These are phyloP conservation scores for Pseudomyrmex cubaensis DNA, from an alignment of 1,140 invertebrate genomes.

Conservation along the genomic window DNA sequence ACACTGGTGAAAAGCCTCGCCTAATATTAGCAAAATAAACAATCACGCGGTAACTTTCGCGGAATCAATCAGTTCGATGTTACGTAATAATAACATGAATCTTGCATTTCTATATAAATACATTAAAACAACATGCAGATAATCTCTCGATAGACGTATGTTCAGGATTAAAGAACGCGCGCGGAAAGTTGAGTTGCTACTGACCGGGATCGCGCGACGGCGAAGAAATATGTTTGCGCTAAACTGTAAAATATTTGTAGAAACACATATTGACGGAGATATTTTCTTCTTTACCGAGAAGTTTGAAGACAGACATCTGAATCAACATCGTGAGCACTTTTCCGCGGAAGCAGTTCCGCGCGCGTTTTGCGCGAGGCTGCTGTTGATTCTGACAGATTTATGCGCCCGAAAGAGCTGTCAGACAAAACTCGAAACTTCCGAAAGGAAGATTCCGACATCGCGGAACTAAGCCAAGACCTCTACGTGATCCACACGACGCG, in stretches of 20 bases:
- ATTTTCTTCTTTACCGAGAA: slow-evolving; percentile 51
- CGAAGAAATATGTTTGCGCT: slow-evolving; percentile 50
- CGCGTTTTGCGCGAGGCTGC: slow-evolving; percentile 1
- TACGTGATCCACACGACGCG: neutral
- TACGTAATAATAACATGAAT: neutral
- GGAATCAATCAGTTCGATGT: neutral
- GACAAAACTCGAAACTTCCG: slow-evolving; percentile 47
- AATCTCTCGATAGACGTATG: too few relatives aligned
- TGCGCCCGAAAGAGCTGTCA: slow-evolving; percentile 42
- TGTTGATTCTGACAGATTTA: slow-evolving; percentile 55
- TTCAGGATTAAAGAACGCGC: neutral
- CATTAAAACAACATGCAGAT: too few relatives aligned
- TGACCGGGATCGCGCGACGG: slow-evolving; percentile 1
- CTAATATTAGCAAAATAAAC: slow-evolving; percentile 21
- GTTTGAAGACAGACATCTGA: slow-evolving; percentile 44
- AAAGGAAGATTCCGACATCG: neutral
- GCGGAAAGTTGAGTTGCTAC: slow-evolving; percentile 1
- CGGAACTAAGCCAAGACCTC: neutral
- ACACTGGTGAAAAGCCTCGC: neutral
- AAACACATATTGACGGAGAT: slow-evolving; percentile 48
- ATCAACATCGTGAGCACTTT: slow-evolving; percentile 49
- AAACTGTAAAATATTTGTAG: slow-evolving; percentile 41
- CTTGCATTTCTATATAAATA: neutral
- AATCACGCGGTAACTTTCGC: neutral
- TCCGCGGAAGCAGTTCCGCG: neutral